These are phyloP conservation scores for Miniopterus natalensis DNA, from an alignment of 2,113 vertebrate genomes.

Conservation along the genomic window DNA sequence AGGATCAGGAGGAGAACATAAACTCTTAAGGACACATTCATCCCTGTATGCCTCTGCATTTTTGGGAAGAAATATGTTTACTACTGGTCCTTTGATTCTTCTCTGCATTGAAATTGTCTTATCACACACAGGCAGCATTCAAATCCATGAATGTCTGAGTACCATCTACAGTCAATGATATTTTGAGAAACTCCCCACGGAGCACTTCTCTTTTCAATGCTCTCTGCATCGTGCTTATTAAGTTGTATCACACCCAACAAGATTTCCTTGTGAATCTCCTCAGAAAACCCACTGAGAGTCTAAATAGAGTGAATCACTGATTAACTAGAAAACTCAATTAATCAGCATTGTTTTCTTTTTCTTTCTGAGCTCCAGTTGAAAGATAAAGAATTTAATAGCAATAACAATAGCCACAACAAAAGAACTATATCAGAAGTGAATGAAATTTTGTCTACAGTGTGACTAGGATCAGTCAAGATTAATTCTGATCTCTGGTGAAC, in stretches of 20 bases:
- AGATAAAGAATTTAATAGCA: slow-evolving; percentile 66
- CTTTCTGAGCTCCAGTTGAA: slow-evolving; percentile 43
- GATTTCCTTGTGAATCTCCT: slow-evolving; percentile 67
- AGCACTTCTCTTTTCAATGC: slow-evolving; percentile 43
- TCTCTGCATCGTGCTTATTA: slow-evolving; percentile 58
- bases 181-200: slow-evolving; percentile 46
- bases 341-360: slow-evolving; percentile 66
- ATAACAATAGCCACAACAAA: slow-evolving; percentile 61
- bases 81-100: slow-evolving; percentile 2
- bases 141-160: slow-evolving; percentile 62
- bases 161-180: slow-evolving; percentile 14
- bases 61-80: slow-evolving; percentile 46
- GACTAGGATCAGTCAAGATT: slow-evolving; percentile 65
- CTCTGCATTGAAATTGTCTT: slow-evolving; percentile 67
- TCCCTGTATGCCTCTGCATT: neutral
- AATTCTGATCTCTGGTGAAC: slow-evolving; percentile 67
- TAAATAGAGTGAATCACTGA: slow-evolving; percentile 50
- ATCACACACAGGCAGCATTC: slow-evolving; percentile 63
- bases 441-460: slow-evolving; percentile 26
- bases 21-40: neutral
- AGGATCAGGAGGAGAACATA: neutral
- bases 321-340: slow-evolving; percentile 76
- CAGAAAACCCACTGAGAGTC: slow-evolving; percentile 60
- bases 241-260: slow-evolving; percentile 72
- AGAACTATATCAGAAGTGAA: slow-evolving; percentile 58